phyloP scores from a whole-genome alignment of 2,888 invertebrate species.

The Drosophila subsilvestris region DNA sequence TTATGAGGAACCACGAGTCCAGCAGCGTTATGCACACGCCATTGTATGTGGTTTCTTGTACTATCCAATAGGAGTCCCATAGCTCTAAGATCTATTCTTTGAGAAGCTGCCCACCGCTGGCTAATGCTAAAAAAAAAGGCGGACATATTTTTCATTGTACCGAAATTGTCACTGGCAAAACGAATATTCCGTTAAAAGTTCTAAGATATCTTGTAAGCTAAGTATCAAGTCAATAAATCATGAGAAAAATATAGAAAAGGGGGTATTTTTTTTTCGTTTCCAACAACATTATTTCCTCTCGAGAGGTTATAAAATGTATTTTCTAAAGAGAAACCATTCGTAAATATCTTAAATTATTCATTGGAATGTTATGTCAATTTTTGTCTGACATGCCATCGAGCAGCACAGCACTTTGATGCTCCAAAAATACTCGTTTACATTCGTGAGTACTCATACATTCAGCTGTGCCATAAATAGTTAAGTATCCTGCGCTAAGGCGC shows the following conservation, averaged over 20 bases:
- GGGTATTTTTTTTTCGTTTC: neutral
- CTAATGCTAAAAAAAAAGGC: too few relatives aligned
- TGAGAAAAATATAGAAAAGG: neutral
- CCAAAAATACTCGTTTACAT: slow-evolving; percentile 6
- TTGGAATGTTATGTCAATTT: slow-evolving; percentile 36
- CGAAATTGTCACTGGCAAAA: too few relatives aligned
- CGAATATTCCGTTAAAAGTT: too few relatives aligned
- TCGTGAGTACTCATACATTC: neutral
- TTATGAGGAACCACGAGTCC: neutral
- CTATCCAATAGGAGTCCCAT: too few relatives aligned
- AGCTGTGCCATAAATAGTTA: slow-evolving; percentile 43
- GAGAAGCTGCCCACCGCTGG: too few relatives aligned
- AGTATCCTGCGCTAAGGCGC: slow-evolving; percentile 43
- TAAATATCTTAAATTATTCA: slow-evolving; percentile 32
- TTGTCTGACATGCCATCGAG: slow-evolving; percentile 31
- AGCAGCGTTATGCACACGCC: too few relatives aligned
- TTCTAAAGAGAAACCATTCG: neutral
- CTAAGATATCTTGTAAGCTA: neutral
- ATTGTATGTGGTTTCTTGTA: too few relatives aligned
- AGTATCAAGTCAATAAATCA: neutral
- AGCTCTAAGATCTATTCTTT: too few relatives aligned
- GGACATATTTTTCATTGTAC: too few relatives aligned
- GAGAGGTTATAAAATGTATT: neutral
- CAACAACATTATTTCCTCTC: neutral
- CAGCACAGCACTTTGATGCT: slow-evolving; percentile 23